phyloP scores from a whole-genome alignment of 2,113 vertebrate species.

The Condylura cristata region DNA sequence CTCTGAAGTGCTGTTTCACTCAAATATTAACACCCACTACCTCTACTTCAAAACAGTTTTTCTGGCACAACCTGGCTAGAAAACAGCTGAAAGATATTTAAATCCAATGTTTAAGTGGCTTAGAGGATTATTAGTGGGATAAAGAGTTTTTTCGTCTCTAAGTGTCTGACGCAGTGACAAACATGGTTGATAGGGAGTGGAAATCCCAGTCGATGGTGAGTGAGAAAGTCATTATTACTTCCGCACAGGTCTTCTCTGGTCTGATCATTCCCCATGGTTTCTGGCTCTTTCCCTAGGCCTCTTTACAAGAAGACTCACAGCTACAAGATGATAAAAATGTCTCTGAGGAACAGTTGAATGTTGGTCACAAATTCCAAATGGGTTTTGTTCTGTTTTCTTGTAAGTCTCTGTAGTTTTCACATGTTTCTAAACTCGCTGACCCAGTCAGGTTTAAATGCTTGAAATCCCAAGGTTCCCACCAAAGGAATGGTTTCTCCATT shows the following conservation, averaged over 20 bases:
- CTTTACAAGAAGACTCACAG: conserved; percentile 67
- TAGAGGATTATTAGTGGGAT: conserved; percentile 60
- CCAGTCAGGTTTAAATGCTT: conserved; percentile 51
- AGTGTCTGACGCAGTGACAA: conserved; percentile 44
- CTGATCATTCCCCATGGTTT: neutral
- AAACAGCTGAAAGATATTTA: conserved; percentile 68
- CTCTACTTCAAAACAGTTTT: neutral
- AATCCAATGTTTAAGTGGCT: conserved; percentile 57
- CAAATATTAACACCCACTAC: conserved; percentile 9
- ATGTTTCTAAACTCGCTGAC: conserved; percentile 32
- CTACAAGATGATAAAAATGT: conserved; percentile 63
- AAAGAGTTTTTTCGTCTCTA: conserved; percentile 31
- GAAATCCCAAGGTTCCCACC: conserved; percentile 59
- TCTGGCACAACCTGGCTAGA: conserved; percentile 44
- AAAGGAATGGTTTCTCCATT: conserved; percentile 65
- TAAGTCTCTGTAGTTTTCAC: conserved; percentile 61
- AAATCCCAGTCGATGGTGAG: conserved; percentile 57
- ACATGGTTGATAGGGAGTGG: conserved; percentile 54
- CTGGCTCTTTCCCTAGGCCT: conserved; percentile 44
- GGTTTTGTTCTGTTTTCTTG: conserved; percentile 63
- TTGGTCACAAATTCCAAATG: conserved; percentile 70
- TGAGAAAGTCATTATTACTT: conserved; percentile 68
- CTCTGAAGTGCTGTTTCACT: neutral
- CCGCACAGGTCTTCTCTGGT: conserved; percentile 23
- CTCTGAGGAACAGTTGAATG: conserved; percentile 50